A percentile compares a stretch with the other conserved stretches of the same genome.
These are phyloP conservation scores for Protonemura montana DNA, from an alignment of 2,888 invertebrate species.

Conservation along the genomic window DNA sequence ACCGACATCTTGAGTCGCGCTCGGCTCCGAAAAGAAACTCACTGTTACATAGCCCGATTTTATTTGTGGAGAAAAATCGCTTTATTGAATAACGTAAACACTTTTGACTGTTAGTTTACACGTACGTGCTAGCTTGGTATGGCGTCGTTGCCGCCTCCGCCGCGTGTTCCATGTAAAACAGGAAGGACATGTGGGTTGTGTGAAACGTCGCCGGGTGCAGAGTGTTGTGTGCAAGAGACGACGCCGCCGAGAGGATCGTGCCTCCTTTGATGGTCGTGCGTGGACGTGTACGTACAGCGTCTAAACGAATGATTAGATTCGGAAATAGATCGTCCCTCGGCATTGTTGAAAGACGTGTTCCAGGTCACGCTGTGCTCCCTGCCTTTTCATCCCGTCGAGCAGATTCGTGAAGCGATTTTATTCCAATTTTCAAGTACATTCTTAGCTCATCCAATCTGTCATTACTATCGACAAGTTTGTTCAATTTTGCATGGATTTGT, in stretches of 20 bases:
- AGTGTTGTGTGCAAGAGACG: background rate
- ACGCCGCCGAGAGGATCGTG: background rate
- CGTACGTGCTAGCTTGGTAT: background rate
- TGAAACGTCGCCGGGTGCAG: background rate
- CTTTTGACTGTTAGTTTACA: background rate
- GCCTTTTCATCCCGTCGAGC: background rate
- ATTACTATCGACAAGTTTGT: background rate
- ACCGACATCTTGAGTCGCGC: too few relatives aligned
- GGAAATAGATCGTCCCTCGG: background rate
- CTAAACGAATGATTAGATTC: background rate
- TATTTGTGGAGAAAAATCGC: background rate
- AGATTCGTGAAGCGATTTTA: background rate
- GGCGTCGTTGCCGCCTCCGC: background rate
- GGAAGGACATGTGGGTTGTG: background rate
- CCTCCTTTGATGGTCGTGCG: background rate
- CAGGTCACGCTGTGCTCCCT: background rate
- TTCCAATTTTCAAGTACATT: background rate
- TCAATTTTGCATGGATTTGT: background rate
- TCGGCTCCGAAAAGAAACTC: too few relatives aligned
- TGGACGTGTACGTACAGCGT: background rate
- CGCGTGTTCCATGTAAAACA: background rate
- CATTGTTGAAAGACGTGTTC: slow-evolving; percentile 21
- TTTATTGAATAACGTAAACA: background rate
- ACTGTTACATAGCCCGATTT: background rate
- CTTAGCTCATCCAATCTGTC: background rate